phyloP scores from a whole-genome alignment of 2,113 vertebrate genomes.

The Murina feae region DNA sequence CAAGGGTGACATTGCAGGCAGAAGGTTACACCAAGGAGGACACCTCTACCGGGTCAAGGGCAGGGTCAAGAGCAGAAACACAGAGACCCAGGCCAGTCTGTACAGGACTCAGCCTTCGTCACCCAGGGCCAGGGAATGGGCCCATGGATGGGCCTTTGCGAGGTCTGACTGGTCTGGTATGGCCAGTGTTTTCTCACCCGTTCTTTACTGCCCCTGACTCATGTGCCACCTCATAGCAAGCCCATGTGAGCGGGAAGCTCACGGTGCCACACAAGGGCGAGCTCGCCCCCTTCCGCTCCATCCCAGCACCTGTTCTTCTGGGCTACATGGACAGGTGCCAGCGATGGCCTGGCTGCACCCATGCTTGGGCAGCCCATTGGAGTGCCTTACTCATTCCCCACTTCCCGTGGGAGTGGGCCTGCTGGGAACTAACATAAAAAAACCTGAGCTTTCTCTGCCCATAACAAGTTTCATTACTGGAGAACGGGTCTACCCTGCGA shows the following conservation, averaged over 20 bases:
- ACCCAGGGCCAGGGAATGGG: neutral
- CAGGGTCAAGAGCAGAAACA: neutral
- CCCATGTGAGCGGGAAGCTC: neutral
- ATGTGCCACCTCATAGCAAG: fast-evolving
- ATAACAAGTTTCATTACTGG: neutral
- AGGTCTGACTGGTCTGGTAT: neutral
- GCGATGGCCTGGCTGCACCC: fast-evolving
- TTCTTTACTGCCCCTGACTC: neutral
- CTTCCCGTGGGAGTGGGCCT: neutral
- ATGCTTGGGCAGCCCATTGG: fast-evolving
- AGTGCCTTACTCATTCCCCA: neutral
- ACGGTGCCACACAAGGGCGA: fast-evolving
- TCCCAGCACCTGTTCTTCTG: neutral
- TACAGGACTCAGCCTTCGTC: neutral
- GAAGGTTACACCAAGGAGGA: neutral
- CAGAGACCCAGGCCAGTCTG: neutral
- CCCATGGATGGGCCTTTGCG: fast-evolving
- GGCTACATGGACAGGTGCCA: neutral
- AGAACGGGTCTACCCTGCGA: neutral
- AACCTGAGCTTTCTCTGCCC: neutral
- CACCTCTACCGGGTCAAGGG: neutral
- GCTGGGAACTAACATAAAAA: neutral
- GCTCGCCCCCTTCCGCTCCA: neutral
- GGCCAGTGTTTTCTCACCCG: neutral
- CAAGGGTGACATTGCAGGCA: neutral